Evolutionary conservation across 1,140 invertebrate species (phyloP), one percentile per base, ranked within the genome.

Genomic region (Philotrypesis tridentata): DNA sequence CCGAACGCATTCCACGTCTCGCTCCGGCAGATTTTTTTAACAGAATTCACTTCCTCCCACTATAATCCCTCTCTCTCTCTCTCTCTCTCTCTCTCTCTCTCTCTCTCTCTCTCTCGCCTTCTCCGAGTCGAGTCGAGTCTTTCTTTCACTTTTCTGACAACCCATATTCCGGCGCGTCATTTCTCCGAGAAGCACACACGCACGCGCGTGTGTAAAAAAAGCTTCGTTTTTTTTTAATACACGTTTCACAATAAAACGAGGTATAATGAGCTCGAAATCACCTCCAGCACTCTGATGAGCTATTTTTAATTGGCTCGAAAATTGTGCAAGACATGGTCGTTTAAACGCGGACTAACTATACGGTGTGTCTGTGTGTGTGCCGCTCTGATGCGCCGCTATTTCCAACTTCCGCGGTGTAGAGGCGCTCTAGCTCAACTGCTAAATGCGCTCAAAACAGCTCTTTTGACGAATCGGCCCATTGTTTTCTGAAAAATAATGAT

Each of bases 231-330:
- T 43, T 14, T 43, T 43, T 37, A n/a, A 37, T 8, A 37, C 33
- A 14, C 21, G 43, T 74, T 80, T 80, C 25, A 55, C n/a, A 80
- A 80, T 23, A 48, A 11, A 25, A 79, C n/a, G 14, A 61, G 2
- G 11, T 21, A 72, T 72, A 79, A 79, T 61, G 14, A 63, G 63
- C 6, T 21, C 25, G 14, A 29, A 29, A 25, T 65, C 63, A 29
- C 48, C 33, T n/a, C 48, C 29, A n/a, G n/a, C n/a, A 8, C 21
- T 43, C 21, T 17, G n/a, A n/a, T n/a, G 55, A 63, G n/a, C 25
- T 72, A 43, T 31, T 80, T 80, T 68, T 80, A 80, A 80, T 80
- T 75, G 29, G 40, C 43, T 40, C 27, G 21, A 72, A 43, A 63
- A 63, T 79, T 63, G 68, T 63, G 68, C 48, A 37, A 79, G 65